Percentiles rank a stretch among this genome's conserved stretches.
Conservation (phyloP, 2,888 invertebrate genomes). For the Crocallis elinguaria region DNA sequence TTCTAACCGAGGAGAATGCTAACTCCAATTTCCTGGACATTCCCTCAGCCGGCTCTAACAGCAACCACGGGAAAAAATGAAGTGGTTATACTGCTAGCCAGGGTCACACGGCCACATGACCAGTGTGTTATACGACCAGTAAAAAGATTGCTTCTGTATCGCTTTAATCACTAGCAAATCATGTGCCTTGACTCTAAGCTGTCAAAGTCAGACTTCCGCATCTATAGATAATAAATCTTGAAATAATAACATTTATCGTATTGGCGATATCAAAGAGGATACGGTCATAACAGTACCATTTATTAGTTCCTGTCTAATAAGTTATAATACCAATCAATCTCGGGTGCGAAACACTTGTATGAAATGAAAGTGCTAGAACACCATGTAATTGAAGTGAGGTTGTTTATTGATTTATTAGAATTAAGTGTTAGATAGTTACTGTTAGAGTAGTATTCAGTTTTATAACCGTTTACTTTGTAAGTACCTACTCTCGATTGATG, state of each 20-base stretch:
- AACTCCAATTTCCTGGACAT: too few species aligned
- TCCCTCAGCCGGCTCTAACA: too few species aligned
- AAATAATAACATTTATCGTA: slow-evolving; percentile 4
- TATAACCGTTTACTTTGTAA: slow-evolving; percentile 17
- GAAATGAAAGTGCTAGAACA: slow-evolving; percentile 52
- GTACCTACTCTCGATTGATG: neutral
- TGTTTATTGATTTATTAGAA: slow-evolving; percentile 48
- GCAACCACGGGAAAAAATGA: too few species aligned
- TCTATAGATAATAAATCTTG: neutral
- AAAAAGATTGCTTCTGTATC: too few species aligned
- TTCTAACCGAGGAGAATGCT: too few species aligned
- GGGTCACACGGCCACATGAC: too few species aligned
- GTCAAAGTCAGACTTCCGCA: neutral
- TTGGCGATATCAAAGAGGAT: slow-evolving; percentile 37
- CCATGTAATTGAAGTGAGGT: slow-evolving; percentile 48
- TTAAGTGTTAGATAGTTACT: slow-evolving; percentile 14
- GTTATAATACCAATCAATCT: slow-evolving; percentile 14
- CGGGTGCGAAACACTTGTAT: slow-evolving; percentile 23
- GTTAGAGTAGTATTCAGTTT: slow-evolving; percentile 10
- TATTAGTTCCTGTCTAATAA: slow-evolving; percentile 1
- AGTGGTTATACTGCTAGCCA: too few species aligned
- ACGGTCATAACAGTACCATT: slow-evolving; percentile 43
- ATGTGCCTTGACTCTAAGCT: neutral
- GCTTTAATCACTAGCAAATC: too few species aligned
- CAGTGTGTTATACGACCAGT: too few species aligned